Conservation (phyloP, 2,113 vertebrate species). For the Dasyurus viverrinus region DNA sequence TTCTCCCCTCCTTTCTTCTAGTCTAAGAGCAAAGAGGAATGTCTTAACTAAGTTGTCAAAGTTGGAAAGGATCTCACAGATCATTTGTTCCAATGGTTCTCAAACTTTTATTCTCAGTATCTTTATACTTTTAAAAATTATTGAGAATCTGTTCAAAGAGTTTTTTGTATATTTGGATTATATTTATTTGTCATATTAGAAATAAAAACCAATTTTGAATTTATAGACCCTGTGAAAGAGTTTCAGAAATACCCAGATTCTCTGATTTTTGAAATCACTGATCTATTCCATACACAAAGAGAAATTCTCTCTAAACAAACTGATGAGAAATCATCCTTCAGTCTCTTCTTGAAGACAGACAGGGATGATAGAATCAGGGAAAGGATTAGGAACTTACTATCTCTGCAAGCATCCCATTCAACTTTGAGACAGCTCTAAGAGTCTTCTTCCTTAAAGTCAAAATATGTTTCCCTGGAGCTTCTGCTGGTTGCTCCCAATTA, state of each 20-base stretch:
- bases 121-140: too few relatives aligned
- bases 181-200: too few relatives aligned
- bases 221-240: too few relatives aligned
- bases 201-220: too few relatives aligned
- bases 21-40: not conserved
- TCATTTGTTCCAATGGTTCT: not conserved
- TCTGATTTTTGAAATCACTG: too few relatives aligned
- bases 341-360: not conserved
- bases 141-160: too few relatives aligned
- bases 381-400: not conserved
- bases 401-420: not conserved
- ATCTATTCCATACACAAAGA: not conserved
- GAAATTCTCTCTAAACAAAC: not conserved
- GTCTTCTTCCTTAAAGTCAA: not conserved
- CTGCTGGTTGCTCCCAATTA: not conserved
- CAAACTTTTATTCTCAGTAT: too few relatives aligned
- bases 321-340: not conserved
- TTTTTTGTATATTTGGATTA: too few relatives aligned
- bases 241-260: too few relatives aligned
- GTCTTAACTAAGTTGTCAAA: not conserved
- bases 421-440: not conserved
- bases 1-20: not conserved
- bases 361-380: not conserved
- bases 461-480: not conserved
- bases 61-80: not conserved